Base-by-base conservation (phyloP, 2,888 invertebrate genomes). In the Marronus borbonicus region DNA sequence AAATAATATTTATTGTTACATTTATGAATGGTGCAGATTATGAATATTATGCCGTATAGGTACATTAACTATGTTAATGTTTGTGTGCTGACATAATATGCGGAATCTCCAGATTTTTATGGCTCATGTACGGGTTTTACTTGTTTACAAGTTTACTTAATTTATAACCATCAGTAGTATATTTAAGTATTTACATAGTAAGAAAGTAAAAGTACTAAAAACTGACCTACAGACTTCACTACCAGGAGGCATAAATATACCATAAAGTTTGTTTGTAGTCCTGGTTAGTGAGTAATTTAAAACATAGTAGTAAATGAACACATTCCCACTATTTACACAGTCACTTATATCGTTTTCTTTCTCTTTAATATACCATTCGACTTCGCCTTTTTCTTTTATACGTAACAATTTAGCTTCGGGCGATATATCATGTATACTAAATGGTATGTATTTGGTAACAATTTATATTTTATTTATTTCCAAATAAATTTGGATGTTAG, bases 71-170 rank as follows among this genome's bases (percentile, higher is more conserved):
- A 44, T 44, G 44, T 44, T 44, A 44, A 44, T 62, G 44, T 39
- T 66, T 70, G 50, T 58, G 44, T 49, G 17, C 44, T 60, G 72
- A 74, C 60, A 60, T 60, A 69, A 80, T 81, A 83, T 83, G 80
- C 81, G 49, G 70, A 77, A 64, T 77, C 60, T 74, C 60, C 12
- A 60, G 49, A 85, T 84, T 86, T 86, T 86, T 86, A 86, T 84
- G 85, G 83, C 80, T 83, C 84, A 84, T 83, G 86, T 87, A 86
- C 83, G 82, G 82, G 84, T 86, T 87, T 88, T 86, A 86, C 87
- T 86, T 87, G 87, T 87, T 87, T 87, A 86, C 87, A 84, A 85
- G 85, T 87, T 86, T 86, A 86, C 87, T 87, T 86, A 87, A 87
- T 87, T 83, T 87, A 87, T 87, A 87, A 86, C 84, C 60, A 74